Percentiles rank a stretch among this genome's conserved stretches.
Conservation (phyloP, 2,888 invertebrate species). For the Pantelozetes paolii region DNA sequence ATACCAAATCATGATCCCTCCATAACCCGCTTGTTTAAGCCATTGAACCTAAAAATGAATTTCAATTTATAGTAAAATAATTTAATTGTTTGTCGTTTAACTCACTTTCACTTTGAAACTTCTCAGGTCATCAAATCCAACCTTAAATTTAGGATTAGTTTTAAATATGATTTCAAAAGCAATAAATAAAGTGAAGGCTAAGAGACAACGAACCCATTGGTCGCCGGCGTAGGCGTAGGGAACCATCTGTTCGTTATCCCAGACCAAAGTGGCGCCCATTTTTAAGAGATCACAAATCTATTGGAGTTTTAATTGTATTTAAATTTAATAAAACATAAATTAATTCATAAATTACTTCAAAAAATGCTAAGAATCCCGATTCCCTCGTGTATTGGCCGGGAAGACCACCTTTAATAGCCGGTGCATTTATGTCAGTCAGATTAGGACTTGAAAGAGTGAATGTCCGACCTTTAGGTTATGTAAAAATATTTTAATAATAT, state of each 20-base stretch:
- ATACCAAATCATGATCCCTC: constrained; percentile 90
- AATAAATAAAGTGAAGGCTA: not conserved
- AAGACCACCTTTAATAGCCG: constrained; percentile 79
- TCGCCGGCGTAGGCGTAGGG: constrained; percentile 86
- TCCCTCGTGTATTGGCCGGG: constrained; percentile 85
- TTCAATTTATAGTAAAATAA: not conserved
- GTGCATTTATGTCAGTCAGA: constrained; percentile 86
- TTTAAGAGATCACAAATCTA: constrained; percentile 77
- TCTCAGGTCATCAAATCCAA: constrained; percentile 88
- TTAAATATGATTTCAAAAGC: not conserved
- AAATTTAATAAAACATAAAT: constrained; percentile 6
- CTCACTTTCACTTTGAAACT: constrained; percentile 82
- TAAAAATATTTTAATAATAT: constrained; percentile 1
- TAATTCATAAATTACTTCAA: constrained; percentile 63
- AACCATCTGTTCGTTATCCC: constrained; percentile 90
- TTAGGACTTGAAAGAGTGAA: constrained; percentile 79
- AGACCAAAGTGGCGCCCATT: constrained; percentile 71
- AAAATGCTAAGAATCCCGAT: constrained; percentile 90
- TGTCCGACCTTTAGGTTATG: constrained; percentile 61
- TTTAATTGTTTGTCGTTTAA: not conserved
- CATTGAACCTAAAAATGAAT: constrained; percentile 69
- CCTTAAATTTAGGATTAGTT: not conserved
- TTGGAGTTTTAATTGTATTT: not conserved
- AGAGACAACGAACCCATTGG: constrained; percentile 65
- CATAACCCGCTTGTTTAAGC: constrained; percentile 88